Conservation (phyloP, 2,888 invertebrate genomes). For the Ectemnius continuus region DNA sequence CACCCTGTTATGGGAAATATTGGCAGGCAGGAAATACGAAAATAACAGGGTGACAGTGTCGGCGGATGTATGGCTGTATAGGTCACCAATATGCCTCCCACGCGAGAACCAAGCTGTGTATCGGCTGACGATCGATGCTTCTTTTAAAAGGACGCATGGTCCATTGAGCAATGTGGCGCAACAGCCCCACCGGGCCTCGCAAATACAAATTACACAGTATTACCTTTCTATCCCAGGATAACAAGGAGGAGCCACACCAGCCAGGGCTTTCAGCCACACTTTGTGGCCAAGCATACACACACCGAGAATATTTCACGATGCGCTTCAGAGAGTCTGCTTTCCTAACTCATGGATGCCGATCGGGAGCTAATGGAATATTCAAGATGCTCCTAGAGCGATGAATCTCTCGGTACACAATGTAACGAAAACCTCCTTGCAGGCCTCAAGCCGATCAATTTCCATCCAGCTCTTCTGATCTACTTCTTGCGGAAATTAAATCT, state of each 20-base stretch:
- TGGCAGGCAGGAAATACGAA: too few species aligned
- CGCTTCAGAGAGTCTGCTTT: not conserved
- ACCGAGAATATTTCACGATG: not conserved
- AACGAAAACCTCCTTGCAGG: too few species aligned
- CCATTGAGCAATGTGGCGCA: constrained; percentile 38
- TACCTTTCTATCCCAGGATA: constrained; percentile 27
- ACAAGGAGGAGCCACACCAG: constrained; percentile 1
- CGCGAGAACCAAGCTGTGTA: not conserved
- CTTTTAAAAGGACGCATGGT: constrained; percentile 30
- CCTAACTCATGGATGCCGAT: not conserved
- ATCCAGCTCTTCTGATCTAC: too few species aligned
- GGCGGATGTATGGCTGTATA: too few species aligned
- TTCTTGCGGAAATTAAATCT: too few species aligned
- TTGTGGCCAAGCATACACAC: not conserved
- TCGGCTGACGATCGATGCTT: constrained; percentile 28
- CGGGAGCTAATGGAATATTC: not conserved
- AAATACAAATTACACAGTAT: constrained; percentile 53
- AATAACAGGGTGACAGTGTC: too few species aligned
- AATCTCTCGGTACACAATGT: not conserved
- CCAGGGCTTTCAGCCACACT: not conserved
- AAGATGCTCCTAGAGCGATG: not conserved
- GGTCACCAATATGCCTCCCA: too few species aligned
- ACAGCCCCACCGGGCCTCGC: constrained; percentile 32
- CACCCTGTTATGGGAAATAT: too few species aligned
- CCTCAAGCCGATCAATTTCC: too few species aligned